Evolutionary conservation across 2,113 vertebrate genomes (phyloP), one percentile per base, ranked within the genome.

Genomic region (Herpailurus yagouaroundi): DNA sequence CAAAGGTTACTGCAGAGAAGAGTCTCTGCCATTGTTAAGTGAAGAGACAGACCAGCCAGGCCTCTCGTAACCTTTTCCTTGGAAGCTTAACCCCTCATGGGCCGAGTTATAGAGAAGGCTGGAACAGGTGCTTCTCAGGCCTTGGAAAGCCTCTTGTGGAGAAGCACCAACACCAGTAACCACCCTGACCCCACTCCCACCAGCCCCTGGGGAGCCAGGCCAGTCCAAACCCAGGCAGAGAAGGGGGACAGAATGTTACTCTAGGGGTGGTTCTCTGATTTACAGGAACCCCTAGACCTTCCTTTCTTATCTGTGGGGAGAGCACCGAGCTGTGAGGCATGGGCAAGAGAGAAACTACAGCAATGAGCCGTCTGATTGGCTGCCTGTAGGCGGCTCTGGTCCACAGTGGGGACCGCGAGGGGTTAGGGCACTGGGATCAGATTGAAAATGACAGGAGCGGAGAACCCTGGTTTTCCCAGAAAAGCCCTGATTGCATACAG

Each of bases 1-100:
- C 12, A 97, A 98, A 98, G 98, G 97, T 96, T 94, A 97, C 91
- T 0, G 15, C 21, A 7, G 18, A 57, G 97, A 79, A 93, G 96
- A 23, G 4, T 63, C 63, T 97, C 84, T 95, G 96, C 95, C 80
- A 1, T 86, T 93, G 97, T 33, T 63, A 36, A 91, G 15, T 3
- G 83, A 45, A 96, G 89, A 77, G 7, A 76, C 0, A 8, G 97
- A 92, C 80, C 80, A 19, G 88, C 0, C 11, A 0, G 74, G 13
- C 29, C 74, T 95, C 2, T 3, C 41, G 0, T 60, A 96, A 97
- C 86, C 96, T 98, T 97, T 97, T 1, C 15, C 48, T 14, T 48
- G 81, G 41, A 77, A 33, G 71, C 91, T 95, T 94, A 96, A 89
- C 3, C 27, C 74, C 33, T 96, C 0, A 4, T 10, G 11, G 33